These are phyloP conservation scores for Heterodera schachtii DNA, from an alignment of 1,140 invertebrate genomes.

Conservation along the genomic window DNA sequence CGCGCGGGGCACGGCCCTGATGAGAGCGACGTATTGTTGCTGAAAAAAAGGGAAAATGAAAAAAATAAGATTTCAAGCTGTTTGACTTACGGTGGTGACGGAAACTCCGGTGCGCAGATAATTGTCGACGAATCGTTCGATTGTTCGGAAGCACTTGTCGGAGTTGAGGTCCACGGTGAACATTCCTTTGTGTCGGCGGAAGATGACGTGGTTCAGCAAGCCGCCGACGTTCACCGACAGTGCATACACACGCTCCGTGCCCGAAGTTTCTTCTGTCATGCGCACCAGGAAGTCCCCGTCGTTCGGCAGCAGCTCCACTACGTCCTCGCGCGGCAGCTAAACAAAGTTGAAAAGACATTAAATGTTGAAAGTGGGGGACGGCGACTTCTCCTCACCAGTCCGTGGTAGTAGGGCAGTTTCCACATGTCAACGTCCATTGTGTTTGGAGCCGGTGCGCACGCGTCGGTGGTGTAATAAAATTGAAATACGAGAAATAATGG, in stretches of 20 bases:
- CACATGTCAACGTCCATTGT: background rate
- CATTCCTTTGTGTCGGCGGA: background rate
- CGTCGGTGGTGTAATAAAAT: too few relatives aligned
- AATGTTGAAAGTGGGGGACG: background rate
- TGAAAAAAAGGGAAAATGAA: background rate
- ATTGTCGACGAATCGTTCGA: background rate
- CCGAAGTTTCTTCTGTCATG: conserved; percentile 36
- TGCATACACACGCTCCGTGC: background rate
- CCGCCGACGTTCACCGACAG: conserved; percentile 8
- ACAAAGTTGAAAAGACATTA: background rate
- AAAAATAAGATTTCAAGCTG: background rate
- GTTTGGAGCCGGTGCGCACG: too few relatives aligned
- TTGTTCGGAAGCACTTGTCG: conserved; percentile 1
- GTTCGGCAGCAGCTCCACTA: conserved; percentile 43
- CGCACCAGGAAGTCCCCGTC: conserved; percentile 48
- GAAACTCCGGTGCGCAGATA: background rate
- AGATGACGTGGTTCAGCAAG: background rate
- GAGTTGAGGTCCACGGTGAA: conserved; percentile 11
- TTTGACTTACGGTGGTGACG: background rate
- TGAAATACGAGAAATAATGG: too few relatives aligned
- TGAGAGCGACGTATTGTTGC: background rate
- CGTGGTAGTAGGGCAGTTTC: conserved; percentile 19
- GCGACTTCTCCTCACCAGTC: background rate
- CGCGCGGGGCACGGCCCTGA: background rate
- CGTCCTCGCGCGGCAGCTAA: conserved; percentile 45